Percentiles rank a stretch among this genome's conserved stretches.
Conservation (phyloP, 2,888 invertebrate species). For the Drosophila longiperda region DNA sequence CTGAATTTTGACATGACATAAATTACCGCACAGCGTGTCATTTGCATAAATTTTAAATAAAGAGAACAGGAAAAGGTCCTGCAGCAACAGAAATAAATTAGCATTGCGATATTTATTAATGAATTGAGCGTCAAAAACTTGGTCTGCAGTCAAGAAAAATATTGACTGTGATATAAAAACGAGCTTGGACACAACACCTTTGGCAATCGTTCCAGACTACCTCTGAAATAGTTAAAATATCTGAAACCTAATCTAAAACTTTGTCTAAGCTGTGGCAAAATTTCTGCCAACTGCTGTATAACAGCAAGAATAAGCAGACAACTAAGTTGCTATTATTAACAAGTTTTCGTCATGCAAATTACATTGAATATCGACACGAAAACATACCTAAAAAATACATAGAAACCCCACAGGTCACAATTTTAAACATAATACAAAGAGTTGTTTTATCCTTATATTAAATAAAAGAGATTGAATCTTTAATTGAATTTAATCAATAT, state of each 20-base stretch:
- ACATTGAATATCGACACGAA: slow-evolving; percentile 30
- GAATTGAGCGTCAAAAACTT: slow-evolving; percentile 50
- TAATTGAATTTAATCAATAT: background rate
- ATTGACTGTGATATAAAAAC: slow-evolving; percentile 39
- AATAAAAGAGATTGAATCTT: background rate
- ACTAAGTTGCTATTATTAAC: slow-evolving; percentile 58
- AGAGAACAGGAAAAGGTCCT: slow-evolving; percentile 19
- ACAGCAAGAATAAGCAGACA: slow-evolving; percentile 28
- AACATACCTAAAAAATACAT: slow-evolving; percentile 16
- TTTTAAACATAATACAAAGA: background rate
- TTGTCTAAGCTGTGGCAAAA: slow-evolving; percentile 48
- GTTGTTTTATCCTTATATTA: background rate
- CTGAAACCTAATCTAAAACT: slow-evolving; percentile 57
- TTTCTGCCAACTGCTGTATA: slow-evolving; percentile 42
- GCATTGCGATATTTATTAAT: slow-evolving; percentile 46
- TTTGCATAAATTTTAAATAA: slow-evolving; percentile 43
- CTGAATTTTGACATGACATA: slow-evolving; percentile 33
- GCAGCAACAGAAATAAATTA: slow-evolving; percentile 22
- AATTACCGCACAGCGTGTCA: slow-evolving; percentile 16
- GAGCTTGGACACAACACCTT: slow-evolving; percentile 45
- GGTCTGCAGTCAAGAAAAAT: slow-evolving; percentile 25
- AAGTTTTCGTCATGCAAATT: slow-evolving; percentile 56
- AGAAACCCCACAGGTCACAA: background rate
- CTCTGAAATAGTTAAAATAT: slow-evolving; percentile 33
- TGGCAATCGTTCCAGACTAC: slow-evolving; percentile 23